Base-by-base conservation (phyloP, 2,888 invertebrate genomes). In the Theretra japonica region DNA sequence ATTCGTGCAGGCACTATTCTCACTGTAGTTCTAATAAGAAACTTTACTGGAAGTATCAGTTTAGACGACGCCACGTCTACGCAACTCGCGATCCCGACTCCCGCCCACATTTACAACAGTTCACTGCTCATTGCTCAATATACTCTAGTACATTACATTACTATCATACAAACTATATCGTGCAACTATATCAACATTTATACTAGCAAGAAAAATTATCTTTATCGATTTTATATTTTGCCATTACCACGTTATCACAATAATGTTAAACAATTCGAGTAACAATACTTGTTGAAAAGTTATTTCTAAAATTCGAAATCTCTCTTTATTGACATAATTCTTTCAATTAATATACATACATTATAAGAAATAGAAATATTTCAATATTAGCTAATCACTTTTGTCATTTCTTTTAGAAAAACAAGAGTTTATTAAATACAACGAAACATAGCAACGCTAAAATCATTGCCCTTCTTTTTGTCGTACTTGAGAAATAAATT, bases 1-100 rank as follows among this genome's bases (percentile, higher is more conserved):
- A 81, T 79, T 79, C 77, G 78, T 81, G 79, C 83, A 88, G 88
- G 87, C 88, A 88, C 87, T 86, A 83, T 77, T 87, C 88, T 87
- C 88, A 87, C 88, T 88, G 83, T 81, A 75, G 78, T 82, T 81
- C 75, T 80, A 80, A 75, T 73, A 73, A 74, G 70, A 78, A 70
- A 76, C 60, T 57, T 72, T 69, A 70, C 59, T 77, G 77, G 75
- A 77, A 78, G 74, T 76, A 74, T 72, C 72, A 65, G 68, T 17
- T 25, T 19, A 53, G 53, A 56, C 53, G 56, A 69, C 30, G 30
- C 30, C 4, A 4, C 25, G 19, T 5, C 25, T 5, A 28, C 48
- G 15, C 21, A 21, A 17, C 17, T 21, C 19, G 21, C 56, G 53
- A 53, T 53, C 21, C 21, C 53, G 30, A 11, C 56, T 53, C 21